These are phyloP conservation scores for Polyommatus icarus DNA, from an alignment of 2,888 invertebrate species.

Conservation along the genomic window DNA sequence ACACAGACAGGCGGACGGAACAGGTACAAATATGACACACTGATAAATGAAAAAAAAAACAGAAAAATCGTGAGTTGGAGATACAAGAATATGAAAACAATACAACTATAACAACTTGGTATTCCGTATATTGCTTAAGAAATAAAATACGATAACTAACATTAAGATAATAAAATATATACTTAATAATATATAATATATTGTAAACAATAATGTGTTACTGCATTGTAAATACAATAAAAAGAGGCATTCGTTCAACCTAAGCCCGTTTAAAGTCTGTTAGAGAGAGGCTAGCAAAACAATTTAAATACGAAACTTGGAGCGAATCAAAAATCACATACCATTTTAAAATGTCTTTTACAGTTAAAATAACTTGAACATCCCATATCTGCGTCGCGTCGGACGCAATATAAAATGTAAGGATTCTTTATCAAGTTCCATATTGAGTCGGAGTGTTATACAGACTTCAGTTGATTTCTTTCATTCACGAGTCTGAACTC, in stretches of 20 bases:
- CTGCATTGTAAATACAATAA: no score
- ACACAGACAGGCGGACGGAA: not conserved
- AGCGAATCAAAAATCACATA: not conserved
- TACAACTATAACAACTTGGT: no score
- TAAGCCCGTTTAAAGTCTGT: not conserved
- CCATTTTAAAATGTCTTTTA: not conserved
- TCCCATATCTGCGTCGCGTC: not conserved
- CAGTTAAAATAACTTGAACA: not conserved
- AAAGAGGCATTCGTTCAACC: not conserved
- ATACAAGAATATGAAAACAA: no score
- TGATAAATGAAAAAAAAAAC: no score
- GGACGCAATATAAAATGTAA: conserved; percentile 4
- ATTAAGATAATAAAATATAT: no score
- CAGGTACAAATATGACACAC: not conserved
- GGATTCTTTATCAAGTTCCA: conserved; percentile 6
- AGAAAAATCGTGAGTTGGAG: no score
- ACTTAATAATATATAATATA: no score
- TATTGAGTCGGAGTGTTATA: not conserved
- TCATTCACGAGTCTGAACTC: not conserved
- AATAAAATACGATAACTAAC: no score
- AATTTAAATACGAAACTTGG: not conserved
- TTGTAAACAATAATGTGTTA: no score
- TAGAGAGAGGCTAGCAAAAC: not conserved
- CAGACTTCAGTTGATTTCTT: not conserved
- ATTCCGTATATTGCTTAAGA: no score